These are phyloP conservation scores for Saccopteryx bilineata DNA, from an alignment of 2,113 vertebrate species.

Conservation along the genomic window DNA sequence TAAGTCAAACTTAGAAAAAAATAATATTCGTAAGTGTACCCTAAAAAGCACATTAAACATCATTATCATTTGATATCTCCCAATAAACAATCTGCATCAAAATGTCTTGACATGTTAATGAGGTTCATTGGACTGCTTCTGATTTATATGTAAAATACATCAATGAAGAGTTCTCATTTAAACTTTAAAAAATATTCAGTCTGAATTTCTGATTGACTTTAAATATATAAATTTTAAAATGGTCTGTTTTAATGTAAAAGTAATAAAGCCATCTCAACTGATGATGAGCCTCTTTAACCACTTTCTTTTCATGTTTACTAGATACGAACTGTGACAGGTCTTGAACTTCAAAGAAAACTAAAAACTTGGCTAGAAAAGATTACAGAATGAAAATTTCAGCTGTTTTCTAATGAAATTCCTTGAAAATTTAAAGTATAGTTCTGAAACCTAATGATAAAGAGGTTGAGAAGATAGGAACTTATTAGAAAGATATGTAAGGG, in stretches of 20 bases:
- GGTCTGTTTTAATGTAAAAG: conserved; percentile 67
- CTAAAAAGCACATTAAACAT: background rate
- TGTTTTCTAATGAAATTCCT: conserved; percentile 68
- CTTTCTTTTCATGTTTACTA: conserved; percentile 67
- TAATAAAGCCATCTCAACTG: conserved; percentile 68
- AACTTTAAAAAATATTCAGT: conserved; percentile 11
- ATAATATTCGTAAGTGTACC: background rate
- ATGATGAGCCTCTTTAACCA: background rate
- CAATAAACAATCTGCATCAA: conserved; percentile 21
- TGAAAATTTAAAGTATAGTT: conserved; percentile 66
- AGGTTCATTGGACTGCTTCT: conserved; percentile 18
- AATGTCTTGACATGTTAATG: background rate
- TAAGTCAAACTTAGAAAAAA: conserved; percentile 47
- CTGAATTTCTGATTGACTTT: conserved; percentile 45
- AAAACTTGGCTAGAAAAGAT: conserved; percentile 24
- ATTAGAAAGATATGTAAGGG: conserved; percentile 63
- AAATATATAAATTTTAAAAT: conserved; percentile 70
- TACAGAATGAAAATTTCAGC: conserved; percentile 33
- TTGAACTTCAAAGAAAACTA: conserved; percentile 65
- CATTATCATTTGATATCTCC: background rate
- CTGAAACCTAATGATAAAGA: conserved; percentile 74
- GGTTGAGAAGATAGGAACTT: conserved; percentile 72
- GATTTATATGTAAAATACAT: conserved; percentile 66
- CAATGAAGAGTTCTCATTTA: conserved; percentile 45
- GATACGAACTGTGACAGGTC: background rate